Evolutionary conservation across 2,888 invertebrate species (phyloP).

Genomic region (Noctua pronuba): DNA sequence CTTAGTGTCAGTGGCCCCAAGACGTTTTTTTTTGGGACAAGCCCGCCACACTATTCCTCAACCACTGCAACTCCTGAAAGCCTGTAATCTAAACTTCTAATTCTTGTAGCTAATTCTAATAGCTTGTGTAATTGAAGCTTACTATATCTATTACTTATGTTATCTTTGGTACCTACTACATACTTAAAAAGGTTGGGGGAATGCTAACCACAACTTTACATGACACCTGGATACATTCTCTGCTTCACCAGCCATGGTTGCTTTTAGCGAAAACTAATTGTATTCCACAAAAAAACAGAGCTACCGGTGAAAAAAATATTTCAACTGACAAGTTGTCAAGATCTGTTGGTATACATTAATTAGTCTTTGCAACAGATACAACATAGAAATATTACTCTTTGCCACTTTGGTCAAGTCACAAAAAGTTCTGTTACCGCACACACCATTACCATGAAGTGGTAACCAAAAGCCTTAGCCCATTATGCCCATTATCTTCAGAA

Average conservation of each 20-base stretch:
- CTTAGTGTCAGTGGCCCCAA: neutral
- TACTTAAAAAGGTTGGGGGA: neutral
- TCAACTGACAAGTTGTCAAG: neutral
- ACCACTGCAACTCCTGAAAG: neutral
- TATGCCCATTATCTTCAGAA: too few species aligned
- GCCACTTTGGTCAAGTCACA: neutral
- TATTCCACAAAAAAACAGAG: neutral
- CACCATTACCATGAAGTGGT: neutral
- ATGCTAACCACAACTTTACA: neutral
- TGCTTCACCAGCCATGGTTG: constrained; percentile 50
- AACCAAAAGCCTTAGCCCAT: too few species aligned
- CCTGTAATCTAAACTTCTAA: too few species aligned
- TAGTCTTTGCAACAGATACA: neutral
- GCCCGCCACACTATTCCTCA: neutral
- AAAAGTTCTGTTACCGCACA: neutral
- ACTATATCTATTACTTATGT: neutral
- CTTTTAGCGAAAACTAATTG: neutral
- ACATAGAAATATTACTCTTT: neutral
- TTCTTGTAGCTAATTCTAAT: too few species aligned
- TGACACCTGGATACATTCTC: constrained; percentile 1
- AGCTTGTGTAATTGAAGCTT: too few species aligned
- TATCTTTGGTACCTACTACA: too few species aligned
- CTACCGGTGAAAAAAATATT: neutral
- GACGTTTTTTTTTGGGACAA: neutral
- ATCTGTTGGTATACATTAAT: neutral